Base-by-base conservation (phyloP, 2,888 invertebrate species). In the Papilio elwesi region DNA sequence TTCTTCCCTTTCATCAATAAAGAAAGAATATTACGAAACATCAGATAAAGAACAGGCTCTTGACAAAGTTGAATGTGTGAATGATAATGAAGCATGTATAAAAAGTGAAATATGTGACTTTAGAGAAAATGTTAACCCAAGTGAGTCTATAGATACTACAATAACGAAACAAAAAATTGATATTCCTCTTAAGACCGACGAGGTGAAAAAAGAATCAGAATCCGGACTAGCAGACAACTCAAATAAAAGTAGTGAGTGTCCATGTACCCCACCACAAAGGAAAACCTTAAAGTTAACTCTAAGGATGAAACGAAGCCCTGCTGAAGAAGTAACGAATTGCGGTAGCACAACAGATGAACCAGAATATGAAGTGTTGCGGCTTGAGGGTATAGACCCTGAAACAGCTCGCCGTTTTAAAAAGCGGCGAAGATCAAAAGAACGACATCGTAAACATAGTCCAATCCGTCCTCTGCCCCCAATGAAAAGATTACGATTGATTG, bases 221-320 rank as follows among this genome's bases (percentile, higher is more conserved):
- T 83, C 86, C 47, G 90, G 88, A 49, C 92, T 91, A 81, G 88
- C 81, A 75, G 94, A 91, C 76, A 92, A 90, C 79, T 90, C 91
- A n/a, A 92, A 91, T 76, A 91, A 90, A 80, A 89, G 90, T 78
- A 87, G 85, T 78, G 92, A 91, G 76, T 93, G 93, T 77, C 95
- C 95, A 4, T 93, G 92, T 74, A 95, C 95, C 16, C 95, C 95
- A 15, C 95, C 95, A 65, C 89, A 62, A 62, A 43, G 95, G 8
- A 91, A 95, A 68, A 94, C 96, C 7, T 87, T 98, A 68, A 97
- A 97, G 84, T 87, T 98, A 75, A 98, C 97, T 8, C 89, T 98
- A 74, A 95, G 98, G 7, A 97, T 98, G 95, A 98, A 98, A 86
- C 95, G 98, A 48, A 97, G 97, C 77, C 97, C 97, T 2, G 96